A percentile compares a stretch with the other conserved stretches of the same genome.
Conservation (phyloP, 2,113 vertebrate genomes). For the Neofelis nebulosa region DNA sequence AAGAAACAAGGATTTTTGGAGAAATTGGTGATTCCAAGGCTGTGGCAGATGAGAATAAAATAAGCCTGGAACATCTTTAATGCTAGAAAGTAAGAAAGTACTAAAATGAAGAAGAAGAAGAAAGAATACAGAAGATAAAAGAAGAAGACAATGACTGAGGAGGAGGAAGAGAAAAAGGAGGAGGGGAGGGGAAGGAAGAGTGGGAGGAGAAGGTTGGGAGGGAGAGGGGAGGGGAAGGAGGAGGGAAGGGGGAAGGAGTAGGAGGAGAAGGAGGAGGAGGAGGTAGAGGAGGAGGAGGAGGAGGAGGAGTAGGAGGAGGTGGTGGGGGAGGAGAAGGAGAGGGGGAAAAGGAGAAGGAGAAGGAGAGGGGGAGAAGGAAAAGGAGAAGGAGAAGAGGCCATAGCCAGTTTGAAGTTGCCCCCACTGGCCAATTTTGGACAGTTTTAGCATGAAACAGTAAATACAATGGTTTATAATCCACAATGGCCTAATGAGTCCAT, state of each 20-base stretch:
- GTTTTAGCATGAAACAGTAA: not conserved
- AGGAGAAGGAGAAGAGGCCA: not conserved
- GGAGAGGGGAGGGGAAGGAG: not conserved
- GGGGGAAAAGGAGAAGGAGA: not conserved
- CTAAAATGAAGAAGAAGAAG: not conserved
- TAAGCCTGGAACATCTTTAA: not conserved
- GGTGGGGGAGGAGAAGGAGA: no score
- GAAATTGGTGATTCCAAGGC: not conserved
- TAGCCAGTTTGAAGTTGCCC: not conserved
- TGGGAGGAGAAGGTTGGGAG: not conserved
- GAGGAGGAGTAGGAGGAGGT: no score
- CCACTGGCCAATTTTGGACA: not conserved
- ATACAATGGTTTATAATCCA: not conserved
- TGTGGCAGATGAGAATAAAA: not conserved
- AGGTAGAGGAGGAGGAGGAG: not conserved
- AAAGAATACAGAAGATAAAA: not conserved
- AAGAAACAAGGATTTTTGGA: not conserved
- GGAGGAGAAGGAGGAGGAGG: no score
- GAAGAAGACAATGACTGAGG: no score
- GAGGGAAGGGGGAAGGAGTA: not conserved
- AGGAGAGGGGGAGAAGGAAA: not conserved
- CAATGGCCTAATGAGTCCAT: not conserved
- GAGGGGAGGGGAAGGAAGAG: not conserved
- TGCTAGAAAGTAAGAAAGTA: constrained; percentile 18
- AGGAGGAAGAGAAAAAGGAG: not conserved